Percentiles rank a stretch among this genome's conserved stretches.
Evolutionary conservation across 1,140 invertebrate genomes (phyloP).

Genomic region (Limonius californicus): DNA sequence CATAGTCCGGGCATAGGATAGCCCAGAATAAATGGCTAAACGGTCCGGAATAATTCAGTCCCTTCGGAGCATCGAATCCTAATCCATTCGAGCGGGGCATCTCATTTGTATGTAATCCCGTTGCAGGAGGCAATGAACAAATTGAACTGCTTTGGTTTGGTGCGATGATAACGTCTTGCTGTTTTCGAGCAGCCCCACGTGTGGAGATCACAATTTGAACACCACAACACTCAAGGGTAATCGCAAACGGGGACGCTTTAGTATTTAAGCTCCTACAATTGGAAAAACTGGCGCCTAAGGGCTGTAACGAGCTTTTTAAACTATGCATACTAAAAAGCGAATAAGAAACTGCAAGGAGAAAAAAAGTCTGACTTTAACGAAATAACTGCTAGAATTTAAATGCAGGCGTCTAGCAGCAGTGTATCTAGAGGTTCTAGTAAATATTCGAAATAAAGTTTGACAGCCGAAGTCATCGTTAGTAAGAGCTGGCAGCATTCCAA

Average conservation of each 20-base stretch:
- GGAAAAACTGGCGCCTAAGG: no score
- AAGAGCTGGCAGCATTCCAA: no score
- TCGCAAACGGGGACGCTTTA: not conserved
- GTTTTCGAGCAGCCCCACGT: not conserved
- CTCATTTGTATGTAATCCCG: conserved; percentile 9
- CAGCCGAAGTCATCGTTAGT: no score
- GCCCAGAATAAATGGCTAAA: conserved; percentile 1
- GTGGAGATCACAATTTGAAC: not conserved
- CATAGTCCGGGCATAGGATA: not conserved
- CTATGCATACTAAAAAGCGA: no score
- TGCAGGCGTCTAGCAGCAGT: no score
- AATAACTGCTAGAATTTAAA: no score
- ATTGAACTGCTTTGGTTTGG: conserved; percentile 7
- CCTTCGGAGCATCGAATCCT: conserved; percentile 13
- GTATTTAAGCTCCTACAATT: no score
- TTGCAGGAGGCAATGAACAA: conserved; percentile 6
- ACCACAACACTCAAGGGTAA: not conserved
- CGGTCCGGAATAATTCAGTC: conserved; percentile 6
- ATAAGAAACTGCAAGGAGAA: no score
- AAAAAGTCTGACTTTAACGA: no score
- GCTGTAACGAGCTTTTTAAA: no score
- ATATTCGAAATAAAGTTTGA: no score
- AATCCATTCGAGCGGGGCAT: conserved; percentile 3
- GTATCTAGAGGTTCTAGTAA: no score
- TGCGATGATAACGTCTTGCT: not conserved